Evolutionary conservation across 2,113 vertebrate species (phyloP).

Genomic region (Scomber japonicus): DNA sequence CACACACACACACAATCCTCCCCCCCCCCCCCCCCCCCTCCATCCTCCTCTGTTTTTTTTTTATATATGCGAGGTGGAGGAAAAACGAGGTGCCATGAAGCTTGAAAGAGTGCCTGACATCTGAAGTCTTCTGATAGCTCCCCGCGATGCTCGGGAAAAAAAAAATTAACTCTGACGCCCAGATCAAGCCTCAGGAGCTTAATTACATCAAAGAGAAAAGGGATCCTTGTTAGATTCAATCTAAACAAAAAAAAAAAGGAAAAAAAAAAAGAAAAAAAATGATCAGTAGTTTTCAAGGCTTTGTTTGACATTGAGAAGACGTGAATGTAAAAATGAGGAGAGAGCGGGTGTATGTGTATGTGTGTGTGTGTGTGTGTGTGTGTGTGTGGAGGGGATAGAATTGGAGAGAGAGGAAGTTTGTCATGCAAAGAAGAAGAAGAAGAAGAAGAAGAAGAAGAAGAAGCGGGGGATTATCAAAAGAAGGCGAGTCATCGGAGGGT

Average conservation of each 20-base stretch:
- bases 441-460: constrained; percentile 46
- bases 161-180: constrained; percentile 88
- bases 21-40: no score
- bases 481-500: constrained; percentile 82
- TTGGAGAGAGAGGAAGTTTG: constrained; percentile 61
- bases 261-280: constrained; percentile 62
- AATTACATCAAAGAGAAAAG: constrained; percentile 93
- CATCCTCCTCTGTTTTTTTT: constrained; percentile 21
- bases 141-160: constrained; percentile 75
- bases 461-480: constrained; percentile 70
- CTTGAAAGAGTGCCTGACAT: constrained; percentile 79
- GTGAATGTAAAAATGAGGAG: constrained; percentile 79
- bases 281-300: constrained; percentile 88
- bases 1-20: no score
- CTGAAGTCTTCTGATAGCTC: constrained; percentile 85
- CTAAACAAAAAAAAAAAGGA: constrained; percentile 83
- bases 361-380: constrained; percentile 14
- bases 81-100: constrained; percentile 83
- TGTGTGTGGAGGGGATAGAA: constrained; percentile 15
- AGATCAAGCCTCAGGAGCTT: constrained; percentile 89
- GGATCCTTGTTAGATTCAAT: constrained; percentile 90
- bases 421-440: constrained; percentile 51
- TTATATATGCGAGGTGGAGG: constrained; percentile 71
- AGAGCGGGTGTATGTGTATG: neutral
- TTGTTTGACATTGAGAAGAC: constrained; percentile 90